Base-by-base conservation (phyloP, 2,888 invertebrate species). In the Pollenia angustigena region DNA sequence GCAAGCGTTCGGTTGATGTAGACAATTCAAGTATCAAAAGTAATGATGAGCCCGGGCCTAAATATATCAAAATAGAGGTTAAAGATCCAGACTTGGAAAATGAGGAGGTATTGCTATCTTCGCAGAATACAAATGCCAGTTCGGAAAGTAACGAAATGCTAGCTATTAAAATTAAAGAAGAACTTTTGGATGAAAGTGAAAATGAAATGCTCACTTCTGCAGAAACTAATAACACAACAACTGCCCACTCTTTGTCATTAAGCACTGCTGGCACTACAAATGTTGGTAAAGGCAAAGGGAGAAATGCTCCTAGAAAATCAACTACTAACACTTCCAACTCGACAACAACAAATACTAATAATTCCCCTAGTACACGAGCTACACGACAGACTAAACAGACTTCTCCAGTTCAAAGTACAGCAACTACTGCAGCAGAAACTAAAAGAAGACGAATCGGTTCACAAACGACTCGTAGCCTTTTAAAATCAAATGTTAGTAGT, bases 1-100 rank as follows among this genome's bases (percentile, higher is more conserved):
- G 92, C 1, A 92, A 92, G 74, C 91, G 92, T 2, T 90, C 90
- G 12, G 90, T 89, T 3, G 91, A 90, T 9, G 90, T 90, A 14
- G 91, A 90, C 4, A 76, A 68, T 58, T 9, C 58, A 32, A 69
- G 46, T 18, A 66, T 81, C 11, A 69, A 87, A 84, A 42, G 46
- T n/a, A 81, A 85, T 8, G 84, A 88, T 10, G 91, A 91, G 14
- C 87, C 90, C 0, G 89, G 88, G 6, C 72, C 90, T 2, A 92
- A 92, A 48, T 89, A 89, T 48, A 88, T 90, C 10, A 92, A 92
- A 85, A 42, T 91, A 7, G 91, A 92, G 18, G 86, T 89, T 0
- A 88, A 88, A 62, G 88, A 89, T 23, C 68, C 87, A 32, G 87
- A 88, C 52, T 32, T 83, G 9, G 84, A 86, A 52, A 48, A 69